Base-by-base conservation (phyloP, 2,797 vertebrate genomes). In the Sebastes wilsoni region DNA sequence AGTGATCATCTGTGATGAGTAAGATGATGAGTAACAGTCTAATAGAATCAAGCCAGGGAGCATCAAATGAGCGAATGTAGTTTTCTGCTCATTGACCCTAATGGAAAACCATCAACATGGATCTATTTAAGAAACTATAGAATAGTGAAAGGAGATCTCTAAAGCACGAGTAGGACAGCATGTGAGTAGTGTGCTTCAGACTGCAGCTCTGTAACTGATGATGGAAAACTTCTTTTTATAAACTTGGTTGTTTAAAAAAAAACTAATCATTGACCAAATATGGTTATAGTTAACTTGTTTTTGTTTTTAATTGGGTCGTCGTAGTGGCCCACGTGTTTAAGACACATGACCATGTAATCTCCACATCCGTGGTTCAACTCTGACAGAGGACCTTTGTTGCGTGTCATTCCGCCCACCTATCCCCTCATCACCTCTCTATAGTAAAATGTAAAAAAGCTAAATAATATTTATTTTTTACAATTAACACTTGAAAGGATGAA, bases 51-150 rank as follows among this genome's bases (percentile, higher is more conserved):
- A 81, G 72, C 46, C 76, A 52, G 82, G 62, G 70, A 86, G 81
- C 83, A 86, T 52, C 49, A 88, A 87, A 87, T 84, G 81, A 88
- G 76, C 28, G 13, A 85, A 79, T 59, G 69, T 75, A 64, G 76
- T 89, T 91, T 90, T 88, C 79, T 92, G 84, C 84, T 89, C 87
- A 75, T 55, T 88, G 82, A 77, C 81, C 16, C 70, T 87, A 88
- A 92, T 87, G 81, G 84, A 76, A 72, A 79, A 62, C 65, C 85
- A 89, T 86, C 58, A 77, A 81, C 82, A 58, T 20, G 16, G 60
- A 69, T 75, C 55, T 38, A 70, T 82, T 79, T 60, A 82, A 69
- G 54, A 42, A 87, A 84, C 77, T 69, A 79, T 32, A 12, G 60
- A 80, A 74, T 8, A 46, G 36, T 23, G 20, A 38, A 64, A 72